Conservation (phyloP, 2,888 invertebrate genomes). For the Patella depressa region DNA sequence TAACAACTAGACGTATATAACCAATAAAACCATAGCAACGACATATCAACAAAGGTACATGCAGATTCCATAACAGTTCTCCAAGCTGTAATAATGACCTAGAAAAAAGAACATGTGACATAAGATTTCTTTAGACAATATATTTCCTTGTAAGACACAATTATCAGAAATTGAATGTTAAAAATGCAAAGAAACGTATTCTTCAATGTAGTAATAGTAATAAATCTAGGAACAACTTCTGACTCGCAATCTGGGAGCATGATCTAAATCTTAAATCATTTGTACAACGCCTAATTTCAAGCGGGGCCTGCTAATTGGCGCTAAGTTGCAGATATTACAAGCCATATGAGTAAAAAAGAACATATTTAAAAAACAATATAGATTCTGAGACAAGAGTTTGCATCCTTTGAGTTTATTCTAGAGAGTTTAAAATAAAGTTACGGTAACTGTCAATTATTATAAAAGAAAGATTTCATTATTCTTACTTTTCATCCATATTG, state of each 20-base stretch:
- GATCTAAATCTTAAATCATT: no score
- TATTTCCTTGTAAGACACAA: no score
- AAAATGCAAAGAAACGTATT: not conserved
- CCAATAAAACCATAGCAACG: constrained; percentile 93
- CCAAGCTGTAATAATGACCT: constrained; percentile 83
- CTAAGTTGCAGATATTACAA: no score
- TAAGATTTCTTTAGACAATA: no score
- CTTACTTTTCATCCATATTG: constrained; percentile 79
- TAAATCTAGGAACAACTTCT: no score
- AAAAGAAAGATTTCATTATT: not conserved
- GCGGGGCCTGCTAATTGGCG: no score
- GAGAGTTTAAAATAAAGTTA: not conserved
- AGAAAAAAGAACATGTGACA: constrained; percentile 20
- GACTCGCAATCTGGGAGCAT: no score
- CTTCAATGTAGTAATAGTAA: no score
- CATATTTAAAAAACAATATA: not conserved
- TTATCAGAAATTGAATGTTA: not conserved
- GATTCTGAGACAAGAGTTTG: no score
- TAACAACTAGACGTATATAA: constrained; percentile 85
- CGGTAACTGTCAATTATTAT: not conserved
- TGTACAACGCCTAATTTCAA: no score
- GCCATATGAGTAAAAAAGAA: no score
- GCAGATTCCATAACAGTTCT: constrained; percentile 85
- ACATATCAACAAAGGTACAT: constrained; percentile 88
- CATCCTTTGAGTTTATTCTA: no score